Base-by-base conservation (phyloP, 1,140 invertebrate genomes). In the Steinernema feltiae region DNA sequence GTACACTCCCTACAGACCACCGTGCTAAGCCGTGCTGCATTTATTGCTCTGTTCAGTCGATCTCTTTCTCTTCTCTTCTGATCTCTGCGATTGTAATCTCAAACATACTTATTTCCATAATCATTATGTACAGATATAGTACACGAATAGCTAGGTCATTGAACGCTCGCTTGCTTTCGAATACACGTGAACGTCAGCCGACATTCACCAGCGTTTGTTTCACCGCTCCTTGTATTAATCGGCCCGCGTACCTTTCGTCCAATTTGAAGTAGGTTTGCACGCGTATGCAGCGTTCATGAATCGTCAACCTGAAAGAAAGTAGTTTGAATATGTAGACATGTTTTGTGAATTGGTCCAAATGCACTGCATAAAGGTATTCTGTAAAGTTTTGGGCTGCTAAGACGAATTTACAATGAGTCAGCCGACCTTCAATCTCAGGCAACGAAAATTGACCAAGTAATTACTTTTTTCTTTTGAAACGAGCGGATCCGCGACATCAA, bases 261-360 rank as follows among this genome's bases (percentile, higher is more conserved):
- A 85, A 73, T 72, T 85, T 85, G 76, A 85, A 85, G 72, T 85
- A 85, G n/a, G 84, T 85, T 69, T 83, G 79, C 1, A 85, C 84
- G 72, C 75, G 73, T 41, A 85, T 76, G 73, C 82, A 85, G n/a
- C 84, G 76, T 18, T 85, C 84, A 71, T 85, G 84, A 69, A 85
- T 82, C 1, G 83, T 74, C 53, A 85, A 70, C 78, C 83, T 85
- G 71, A 63, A 63, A 63, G 24, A n/a, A 63, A 63, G 53, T 63
- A 63, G 24, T 27, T 63, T 7, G 35, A 41, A 18, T 7, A 18
- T 7, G 35, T 7, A 41, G 35, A 41, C 7, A n/a, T n/a, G n/a
- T n/a, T n/a, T n/a, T n/a, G n/a, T n/a, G n/a, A n/a, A n/a, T n/a
- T n/a, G n/a, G n/a, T n/a, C n/a, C n/a, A n/a, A n/a, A n/a, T n/a